Percentiles rank a stretch among this genome's conserved stretches.
Conservation (phyloP, 1,140 invertebrate genomes). For the Ceratoteleas bidentatus region DNA sequence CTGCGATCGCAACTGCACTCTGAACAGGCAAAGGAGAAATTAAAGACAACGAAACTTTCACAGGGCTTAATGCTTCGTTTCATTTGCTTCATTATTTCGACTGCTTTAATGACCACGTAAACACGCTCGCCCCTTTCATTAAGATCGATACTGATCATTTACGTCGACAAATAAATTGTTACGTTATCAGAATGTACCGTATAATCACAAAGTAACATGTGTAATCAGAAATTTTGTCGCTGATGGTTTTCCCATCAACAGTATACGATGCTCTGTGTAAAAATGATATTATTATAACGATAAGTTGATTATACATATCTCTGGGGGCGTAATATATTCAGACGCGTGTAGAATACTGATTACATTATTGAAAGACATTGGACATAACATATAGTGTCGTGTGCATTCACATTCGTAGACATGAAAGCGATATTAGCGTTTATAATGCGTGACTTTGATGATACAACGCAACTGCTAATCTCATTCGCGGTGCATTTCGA, state of each 20-base stretch:
- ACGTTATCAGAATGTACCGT: no score
- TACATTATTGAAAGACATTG: neutral
- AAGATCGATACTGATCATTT: neutral
- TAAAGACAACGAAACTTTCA: slow-evolving; percentile 46
- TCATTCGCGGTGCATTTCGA: neutral
- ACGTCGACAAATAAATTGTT: neutral
- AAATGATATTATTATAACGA: no score
- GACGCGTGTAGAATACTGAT: no score
- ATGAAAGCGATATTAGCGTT: neutral
- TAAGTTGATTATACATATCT: no score
- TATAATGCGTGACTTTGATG: neutral
- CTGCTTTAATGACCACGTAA: slow-evolving; percentile 34
- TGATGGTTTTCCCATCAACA: no score
- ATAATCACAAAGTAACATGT: no score
- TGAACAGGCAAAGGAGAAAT: slow-evolving; percentile 29
- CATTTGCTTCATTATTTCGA: slow-evolving; percentile 36
- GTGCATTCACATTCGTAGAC: no score
- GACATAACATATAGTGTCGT: neutral
- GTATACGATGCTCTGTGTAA: no score
- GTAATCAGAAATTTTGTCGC: no score
- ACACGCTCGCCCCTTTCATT: neutral
- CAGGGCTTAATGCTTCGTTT: slow-evolving; percentile 32
- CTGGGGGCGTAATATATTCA: no score
- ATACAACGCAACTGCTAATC: neutral
- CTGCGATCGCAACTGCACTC: slow-evolving; percentile 35